Evolutionary conservation across 64 coral and sea anemone genomes (phyloP).

Genomic region (Dendronephthya gigantea): DNA sequence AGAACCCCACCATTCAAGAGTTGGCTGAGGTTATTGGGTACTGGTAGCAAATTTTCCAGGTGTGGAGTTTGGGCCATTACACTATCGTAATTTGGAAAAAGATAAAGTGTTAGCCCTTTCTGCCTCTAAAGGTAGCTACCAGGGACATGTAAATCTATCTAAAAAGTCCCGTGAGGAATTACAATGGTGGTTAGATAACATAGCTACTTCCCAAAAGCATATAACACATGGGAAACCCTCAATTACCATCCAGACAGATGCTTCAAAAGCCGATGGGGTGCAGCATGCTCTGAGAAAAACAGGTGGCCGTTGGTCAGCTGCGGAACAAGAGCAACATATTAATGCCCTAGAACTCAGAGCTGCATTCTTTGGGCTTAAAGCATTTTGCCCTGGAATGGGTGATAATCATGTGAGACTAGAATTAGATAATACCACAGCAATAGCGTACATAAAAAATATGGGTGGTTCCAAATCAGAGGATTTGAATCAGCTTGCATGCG

Average conservation of each 20-base stretch:
- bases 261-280: conserved; percentile 31
- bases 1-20: conserved; percentile 33
- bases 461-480: neutral
- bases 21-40: conserved; percentile 39
- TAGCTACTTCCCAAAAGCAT: neutral
- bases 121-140: conserved; percentile 23
- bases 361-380: neutral
- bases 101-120: conserved; percentile 23
- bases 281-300: neutral
- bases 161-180: conserved; percentile 21
- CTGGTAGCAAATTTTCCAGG: conserved; percentile 41
- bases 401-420: neutral
- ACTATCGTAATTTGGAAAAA: conserved; percentile 32
- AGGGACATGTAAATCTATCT: neutral
- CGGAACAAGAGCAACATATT: neutral
- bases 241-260: conserved; percentile 31
- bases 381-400: neutral
- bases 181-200: conserved; percentile 37
- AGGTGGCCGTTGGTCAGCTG: neutral
- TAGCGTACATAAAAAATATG: neutral
- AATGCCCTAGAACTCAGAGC: neutral
- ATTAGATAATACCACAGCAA: neutral
- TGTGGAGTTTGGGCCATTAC: conserved; percentile 32
- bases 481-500: neutral
- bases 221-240: conserved; percentile 2